Base-by-base conservation (phyloP, 2,797 vertebrate species). In the Hydrocynus forskahlii region DNA sequence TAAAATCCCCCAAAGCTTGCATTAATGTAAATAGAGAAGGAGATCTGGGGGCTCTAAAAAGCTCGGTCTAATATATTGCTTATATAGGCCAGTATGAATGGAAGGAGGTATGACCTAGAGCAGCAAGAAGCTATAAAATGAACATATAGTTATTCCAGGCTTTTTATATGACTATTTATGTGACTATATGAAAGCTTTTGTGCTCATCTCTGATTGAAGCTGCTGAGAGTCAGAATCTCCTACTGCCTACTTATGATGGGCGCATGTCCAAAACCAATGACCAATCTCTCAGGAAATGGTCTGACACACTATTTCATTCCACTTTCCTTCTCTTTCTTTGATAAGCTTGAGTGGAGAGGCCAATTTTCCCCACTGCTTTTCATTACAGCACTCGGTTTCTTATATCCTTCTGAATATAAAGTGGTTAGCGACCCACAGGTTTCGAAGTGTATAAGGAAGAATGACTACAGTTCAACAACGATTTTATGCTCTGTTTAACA, bases 1-100 rank as follows among this genome's bases (percentile, higher is more conserved):
- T 2, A 5, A 89, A 92, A 90, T 89, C 85, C 83, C 84, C 88
- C 85, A 88, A 84, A 88, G 82, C 82, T 85, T 69, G 78, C 78
- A 82, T 87, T 91, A 91, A 91, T 91, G 88, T 81, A 62, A 55
- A 59, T 10, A 29, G 21, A 19, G 21, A 54, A 23, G 9, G 2
- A 35, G 7, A 8, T 64, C 54, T 55, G 17, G 48, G 48, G 48
- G 48, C 62, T 21, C 21, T 2, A 35, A 35, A 35, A 50, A 35
- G 16, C 59, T 71, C 76, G 62, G 62, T 70, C 35, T 71, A 79
- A 79, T 23, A 23, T 60, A 50, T 50, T 21, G 63, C 69, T 75
- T 54, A 16, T 70, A 69, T 62, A 68, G 21, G 6, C 50, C 59
- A 72, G n/a, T 48, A 21, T 5, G 19, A 71, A n/a, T 38, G 23